Evolutionary conservation across 1,140 invertebrate species (phyloP), one percentile per base, ranked within the genome.

Genomic region (Calycopis cecrops): DNA sequence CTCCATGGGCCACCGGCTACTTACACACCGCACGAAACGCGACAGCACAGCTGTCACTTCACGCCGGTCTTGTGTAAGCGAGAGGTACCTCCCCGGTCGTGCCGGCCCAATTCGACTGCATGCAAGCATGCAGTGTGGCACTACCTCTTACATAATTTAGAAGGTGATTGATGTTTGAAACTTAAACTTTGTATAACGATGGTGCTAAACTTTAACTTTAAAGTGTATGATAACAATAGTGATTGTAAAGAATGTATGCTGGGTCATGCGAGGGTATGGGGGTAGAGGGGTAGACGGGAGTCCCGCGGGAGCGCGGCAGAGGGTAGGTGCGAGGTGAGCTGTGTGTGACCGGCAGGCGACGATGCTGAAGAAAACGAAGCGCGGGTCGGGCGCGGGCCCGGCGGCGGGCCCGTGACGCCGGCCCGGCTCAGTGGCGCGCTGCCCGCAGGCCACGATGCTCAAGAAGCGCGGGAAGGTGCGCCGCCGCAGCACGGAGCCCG

Each of bases 321-420:
- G 69, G 21, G 21, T 28, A 28, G 21, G 21, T 57, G 63, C 55
- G 67, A 62, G 64, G 57, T 65, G 66, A 62, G 61, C 60, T 65
- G 65, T 66, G 67, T 81, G 72, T 79, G 77, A 76, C 69, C 69
- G 70, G 73, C 91, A 93, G 92, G 94, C 94, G 84, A 95, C 93
- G 79, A 95, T 95, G 93, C 92, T 97, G 90, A 96, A 96, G 93
- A 96, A 97, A 94, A 97, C 92, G 90, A 98, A 98, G 92, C 96
- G 97, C 90, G 96, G 96, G 90, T 76, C 79, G 66, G 73, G 76
- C 71, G 79, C 72, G 67, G 73, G 74, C 71, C 69, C 71, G 63
- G 75, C 76, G 64, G 67, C 73, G 72, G 74, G 69, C 71, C 76
- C 77, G 72, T 82, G 76, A 79, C 62, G 65, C 70, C 73, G 73